These are phyloP conservation scores for Ooceraea biroi DNA, from an alignment of 1,140 invertebrate species.

Conservation along the genomic window DNA sequence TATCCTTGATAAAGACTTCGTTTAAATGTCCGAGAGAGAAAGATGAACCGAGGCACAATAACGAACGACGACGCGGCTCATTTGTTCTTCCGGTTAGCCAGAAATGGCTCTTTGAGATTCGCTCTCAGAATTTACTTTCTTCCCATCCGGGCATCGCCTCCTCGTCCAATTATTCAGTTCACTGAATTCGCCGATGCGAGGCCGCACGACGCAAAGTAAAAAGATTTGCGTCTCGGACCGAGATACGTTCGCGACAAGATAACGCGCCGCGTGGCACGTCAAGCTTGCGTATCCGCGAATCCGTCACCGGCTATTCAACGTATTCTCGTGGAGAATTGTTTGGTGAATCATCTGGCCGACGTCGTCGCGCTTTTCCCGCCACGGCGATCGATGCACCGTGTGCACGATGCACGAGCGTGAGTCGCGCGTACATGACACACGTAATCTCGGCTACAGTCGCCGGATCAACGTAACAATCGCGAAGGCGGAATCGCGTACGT, in stretches of 20 bases:
- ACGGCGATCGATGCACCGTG: neutral
- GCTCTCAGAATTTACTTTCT: slow-evolving; percentile 51
- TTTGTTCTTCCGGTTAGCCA: slow-evolving; percentile 10
- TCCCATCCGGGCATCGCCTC: neutral
- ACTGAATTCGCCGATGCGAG: slow-evolving; percentile 31
- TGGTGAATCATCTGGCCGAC: slow-evolving; percentile 25
- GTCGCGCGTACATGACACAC: slow-evolving; percentile 9
- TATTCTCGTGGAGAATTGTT: slow-evolving; percentile 21
- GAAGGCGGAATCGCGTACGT: too few species aligned
- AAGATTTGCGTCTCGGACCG: neutral
- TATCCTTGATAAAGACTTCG: neutral
- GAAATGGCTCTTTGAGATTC: slow-evolving; percentile 34
- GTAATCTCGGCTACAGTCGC: slow-evolving; percentile 14
- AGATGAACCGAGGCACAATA: neutral
- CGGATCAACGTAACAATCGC: slow-evolving; percentile 18
- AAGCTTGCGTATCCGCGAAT: slow-evolving; percentile 30
- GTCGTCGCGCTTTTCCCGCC: slow-evolving; percentile 33
- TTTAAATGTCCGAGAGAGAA: neutral
- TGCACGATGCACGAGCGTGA: slow-evolving; percentile 26
- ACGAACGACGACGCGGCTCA: slow-evolving; percentile 37
- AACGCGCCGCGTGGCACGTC: neutral
- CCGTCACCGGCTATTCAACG: neutral
- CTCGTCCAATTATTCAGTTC: slow-evolving; percentile 32
- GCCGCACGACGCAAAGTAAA: neutral
- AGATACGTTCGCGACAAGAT: slow-evolving; percentile 2